A percentile compares a stretch with the other conserved stretches of the same genome.
Conservation (phyloP, 2,888 invertebrate genomes). For the Cremastinae sp. region DNA sequence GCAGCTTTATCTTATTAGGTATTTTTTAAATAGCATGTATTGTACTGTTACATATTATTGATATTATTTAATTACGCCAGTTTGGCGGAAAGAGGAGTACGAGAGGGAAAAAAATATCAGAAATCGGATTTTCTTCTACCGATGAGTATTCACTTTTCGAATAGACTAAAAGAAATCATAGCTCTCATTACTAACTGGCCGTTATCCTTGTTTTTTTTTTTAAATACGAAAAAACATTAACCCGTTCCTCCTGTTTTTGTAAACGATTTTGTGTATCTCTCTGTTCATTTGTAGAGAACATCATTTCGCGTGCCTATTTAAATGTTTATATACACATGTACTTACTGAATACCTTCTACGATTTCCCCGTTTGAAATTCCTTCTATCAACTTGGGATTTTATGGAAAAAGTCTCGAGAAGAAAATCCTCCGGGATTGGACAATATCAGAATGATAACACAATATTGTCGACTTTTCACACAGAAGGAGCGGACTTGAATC, state of each 20-base stretch:
- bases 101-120: constrained; percentile 29
- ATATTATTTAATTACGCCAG: constrained; percentile 71
- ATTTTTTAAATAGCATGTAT: constrained; percentile 65
- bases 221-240: constrained; percentile 28
- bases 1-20: constrained; percentile 78
- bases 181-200: constrained; percentile 33
- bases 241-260: constrained; percentile 27
- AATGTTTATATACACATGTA: constrained; percentile 44
- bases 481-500: background rate
- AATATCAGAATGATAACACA: constrained; percentile 40
- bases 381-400: constrained; percentile 25
- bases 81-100: constrained; percentile 42
- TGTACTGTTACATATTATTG: constrained; percentile 66
- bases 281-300: constrained; percentile 36
- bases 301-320: constrained; percentile 46
- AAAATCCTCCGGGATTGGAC: constrained; percentile 30
- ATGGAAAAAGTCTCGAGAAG: constrained; percentile 1
- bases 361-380: constrained; percentile 10
- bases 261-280: constrained; percentile 27
- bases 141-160: constrained; percentile 14
- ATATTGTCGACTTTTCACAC: constrained; percentile 38
- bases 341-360: constrained; percentile 47
- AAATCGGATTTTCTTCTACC: constrained; percentile 23
- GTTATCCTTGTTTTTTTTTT: constrained; percentile 26
- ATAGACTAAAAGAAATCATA: constrained; percentile 27